phyloP scores from a whole-genome alignment of 2,113 vertebrate species.

The Acrocephalus kingi region DNA sequence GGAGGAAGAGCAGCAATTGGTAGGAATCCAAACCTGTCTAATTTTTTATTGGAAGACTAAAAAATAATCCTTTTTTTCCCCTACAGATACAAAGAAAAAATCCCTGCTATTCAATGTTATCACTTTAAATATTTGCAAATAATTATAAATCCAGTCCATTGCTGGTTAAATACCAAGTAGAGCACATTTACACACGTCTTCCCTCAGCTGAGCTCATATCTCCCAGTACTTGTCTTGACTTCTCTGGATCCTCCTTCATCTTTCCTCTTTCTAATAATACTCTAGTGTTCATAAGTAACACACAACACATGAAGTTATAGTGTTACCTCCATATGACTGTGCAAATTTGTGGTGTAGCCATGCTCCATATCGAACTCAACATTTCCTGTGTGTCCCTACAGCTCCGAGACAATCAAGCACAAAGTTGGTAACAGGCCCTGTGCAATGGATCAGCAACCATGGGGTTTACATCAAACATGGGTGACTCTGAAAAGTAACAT shows the following conservation, averaged over 20 bases:
- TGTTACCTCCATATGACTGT: not conserved
- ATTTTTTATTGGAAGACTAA: not conserved
- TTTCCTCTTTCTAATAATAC: not conserved
- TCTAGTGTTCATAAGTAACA: not conserved
- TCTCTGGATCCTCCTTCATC: not conserved
- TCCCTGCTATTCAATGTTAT: not conserved
- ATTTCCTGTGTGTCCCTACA: not conserved
- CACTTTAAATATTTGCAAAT: not conserved
- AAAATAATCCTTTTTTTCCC: not conserved
- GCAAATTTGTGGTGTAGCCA: not conserved
- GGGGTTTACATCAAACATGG: not conserved
- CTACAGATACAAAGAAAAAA: not conserved
- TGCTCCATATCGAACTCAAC: accelerated
- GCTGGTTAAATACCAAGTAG: not conserved
- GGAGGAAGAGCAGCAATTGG: not conserved
- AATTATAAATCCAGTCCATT: not conserved
- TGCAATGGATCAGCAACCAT: not conserved
- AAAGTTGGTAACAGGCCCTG: not conserved
- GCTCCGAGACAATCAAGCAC: not conserved
- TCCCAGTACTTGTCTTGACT: not conserved
- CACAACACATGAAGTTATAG: not conserved
- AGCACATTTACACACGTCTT: not conserved
- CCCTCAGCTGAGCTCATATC: not conserved
- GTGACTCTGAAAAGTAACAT: not conserved
- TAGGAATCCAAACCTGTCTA: not conserved